Conservation (phyloP, 2,113 vertebrate genomes). For the Merops nubicus region DNA sequence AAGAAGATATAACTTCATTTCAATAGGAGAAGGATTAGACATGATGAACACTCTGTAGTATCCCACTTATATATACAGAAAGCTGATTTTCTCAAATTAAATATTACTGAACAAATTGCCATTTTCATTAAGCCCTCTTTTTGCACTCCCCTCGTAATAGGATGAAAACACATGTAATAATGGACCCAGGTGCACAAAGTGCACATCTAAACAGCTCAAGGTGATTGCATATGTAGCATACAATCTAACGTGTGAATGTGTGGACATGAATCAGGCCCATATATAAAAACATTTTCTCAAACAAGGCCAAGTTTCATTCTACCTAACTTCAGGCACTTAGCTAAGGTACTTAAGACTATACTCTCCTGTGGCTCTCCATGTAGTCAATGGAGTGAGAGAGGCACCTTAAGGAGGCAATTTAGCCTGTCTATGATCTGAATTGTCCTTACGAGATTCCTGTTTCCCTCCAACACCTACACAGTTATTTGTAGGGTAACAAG, state of each 20-base stretch:
- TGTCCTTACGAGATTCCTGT: conserved; percentile 14
- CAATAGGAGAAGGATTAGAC: not conserved
- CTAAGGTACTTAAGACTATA: not conserved
- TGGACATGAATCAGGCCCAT: not conserved
- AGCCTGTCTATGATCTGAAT: conserved; percentile 19
- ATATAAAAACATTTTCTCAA: not conserved
- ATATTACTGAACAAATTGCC: not conserved
- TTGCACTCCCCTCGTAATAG: not conserved
- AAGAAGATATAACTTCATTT: not conserved
- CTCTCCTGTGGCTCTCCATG: not conserved
- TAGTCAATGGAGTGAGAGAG: conserved; percentile 38
- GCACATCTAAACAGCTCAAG: not conserved
- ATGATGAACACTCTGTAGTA: not conserved
- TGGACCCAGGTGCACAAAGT: not conserved
- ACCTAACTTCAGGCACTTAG: not conserved
- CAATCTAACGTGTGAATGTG: not conserved
- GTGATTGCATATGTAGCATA: not conserved
- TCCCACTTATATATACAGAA: not conserved
- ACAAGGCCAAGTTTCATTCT: not conserved
- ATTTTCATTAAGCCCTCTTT: not conserved
- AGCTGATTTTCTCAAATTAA: not conserved
- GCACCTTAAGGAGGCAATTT: conserved; percentile 28
- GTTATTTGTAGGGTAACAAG: conserved; percentile 7
- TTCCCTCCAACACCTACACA: not conserved
- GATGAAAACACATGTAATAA: not conserved